A percentile compares a stretch with the other conserved stretches of the same genome.
phyloP scores from a whole-genome alignment of 2,888 invertebrate genomes.

The Drosophila heteroneura region DNA sequence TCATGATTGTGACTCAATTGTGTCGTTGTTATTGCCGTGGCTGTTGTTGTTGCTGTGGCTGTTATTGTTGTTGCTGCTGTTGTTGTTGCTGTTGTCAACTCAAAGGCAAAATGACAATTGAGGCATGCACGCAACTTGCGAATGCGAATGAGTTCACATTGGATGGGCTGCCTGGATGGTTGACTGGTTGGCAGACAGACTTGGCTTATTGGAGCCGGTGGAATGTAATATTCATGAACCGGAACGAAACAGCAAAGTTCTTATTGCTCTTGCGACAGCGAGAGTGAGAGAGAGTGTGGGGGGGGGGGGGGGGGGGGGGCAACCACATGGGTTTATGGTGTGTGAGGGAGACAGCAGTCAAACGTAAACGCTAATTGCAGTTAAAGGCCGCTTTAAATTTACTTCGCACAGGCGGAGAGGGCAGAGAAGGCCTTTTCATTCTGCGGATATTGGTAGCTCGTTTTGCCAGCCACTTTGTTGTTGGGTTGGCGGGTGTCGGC shows the following conservation, averaged over 20 bases:
- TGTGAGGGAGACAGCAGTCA: conserved; percentile 24
- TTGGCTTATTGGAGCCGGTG: conserved; percentile 52
- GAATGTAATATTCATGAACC: conserved; percentile 66
- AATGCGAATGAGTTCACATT: conserved; percentile 49
- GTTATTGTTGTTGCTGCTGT: conserved; percentile 28
- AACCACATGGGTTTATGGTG: conserved; percentile 6
- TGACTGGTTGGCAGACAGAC: conserved; percentile 40
- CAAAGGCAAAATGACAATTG: conserved; percentile 61
- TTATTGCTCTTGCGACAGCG: conserved; percentile 10
- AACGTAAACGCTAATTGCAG: conserved; percentile 79
- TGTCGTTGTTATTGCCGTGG: conserved; percentile 39
- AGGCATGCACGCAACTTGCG: conserved; percentile 69
- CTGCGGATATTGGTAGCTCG: conserved; percentile 41
- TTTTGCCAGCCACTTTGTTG: conserved; percentile 45
- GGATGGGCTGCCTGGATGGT: conserved; percentile 37
- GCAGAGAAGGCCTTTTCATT: conserved; percentile 3
- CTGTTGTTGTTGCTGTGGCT: conserved; percentile 31
- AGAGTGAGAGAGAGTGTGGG: neutral
- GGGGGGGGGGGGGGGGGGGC: conserved; percentile 11
- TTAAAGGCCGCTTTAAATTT: conserved; percentile 76
- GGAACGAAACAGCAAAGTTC: conserved; percentile 46
- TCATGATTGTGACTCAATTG: conserved; percentile 82
- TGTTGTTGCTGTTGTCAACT: conserved; percentile 35
- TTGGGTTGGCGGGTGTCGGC: conserved; percentile 41
- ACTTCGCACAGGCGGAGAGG: conserved; percentile 12